Evolutionary conservation across 2,797 vertebrate genomes (phyloP), one percentile per base, ranked within the genome.

Genomic region (Ptychadena robeensis): DNA sequence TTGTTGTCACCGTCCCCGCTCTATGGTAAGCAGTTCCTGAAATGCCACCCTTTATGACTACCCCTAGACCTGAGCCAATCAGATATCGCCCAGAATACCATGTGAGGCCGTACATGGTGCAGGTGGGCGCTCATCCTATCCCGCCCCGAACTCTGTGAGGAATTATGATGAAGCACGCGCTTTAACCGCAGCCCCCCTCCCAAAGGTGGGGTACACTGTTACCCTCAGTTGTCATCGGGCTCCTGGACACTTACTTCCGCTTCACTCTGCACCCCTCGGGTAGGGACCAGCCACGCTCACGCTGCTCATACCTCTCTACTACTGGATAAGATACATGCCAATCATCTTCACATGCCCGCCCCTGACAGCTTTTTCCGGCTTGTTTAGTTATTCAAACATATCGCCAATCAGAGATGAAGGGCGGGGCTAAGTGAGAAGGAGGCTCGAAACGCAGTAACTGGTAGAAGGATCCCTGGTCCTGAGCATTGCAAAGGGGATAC

Each of bases 381-480:
- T 38, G 22, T 4, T 0, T 11, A 0, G 11, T 5, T 22, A 10
- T 66, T 74, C 63, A 34, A 80, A 67, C 6, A 22, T 6, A 0
- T 25, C 8, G 27, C 67, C 67, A 77, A 66, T 77, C 5, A 64
- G 9, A n/a, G 0, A 1, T 1, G 2, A 1, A 0, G 25, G 65
- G 53, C 31, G 31, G 30, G n/a, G 38, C 25, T 22, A 0, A n/a
- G 8, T 22, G 14, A 28, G 31, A 80, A 12, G 0, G 82, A 85
- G 82, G 82, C 71, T 75, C 80, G 77, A 27, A 6, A 34, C 77
- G 71, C 82, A n/a, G 59, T 0, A 61, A 28, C 10, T 2, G 18
- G 6, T 4, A 53, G n/a, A n/a, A n/a, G n/a, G n/a, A n/a, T n/a
- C n/a, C n/a, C n/a, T n/a, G n/a, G n/a, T n/a, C n/a, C n/a, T n/a